Conservation (phyloP, 64 coral and sea anemone genomes). For the Orbicella faveolata region DNA sequence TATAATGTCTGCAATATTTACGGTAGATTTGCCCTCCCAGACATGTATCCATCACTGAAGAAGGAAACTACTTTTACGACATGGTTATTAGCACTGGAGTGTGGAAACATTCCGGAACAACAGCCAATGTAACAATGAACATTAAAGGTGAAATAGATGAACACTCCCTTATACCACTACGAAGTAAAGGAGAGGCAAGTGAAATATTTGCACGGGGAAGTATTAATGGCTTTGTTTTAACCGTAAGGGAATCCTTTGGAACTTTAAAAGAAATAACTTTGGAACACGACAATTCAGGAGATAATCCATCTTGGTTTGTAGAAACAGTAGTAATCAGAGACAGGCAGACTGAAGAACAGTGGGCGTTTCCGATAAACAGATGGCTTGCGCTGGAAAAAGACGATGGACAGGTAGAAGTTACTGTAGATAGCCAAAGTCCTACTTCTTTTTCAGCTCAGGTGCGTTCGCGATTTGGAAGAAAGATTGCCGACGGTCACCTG, state of each 20-base stretch:
- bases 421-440: neutral
- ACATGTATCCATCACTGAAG: neutral
- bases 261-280: conserved; percentile 36
- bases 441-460: conserved; percentile 31
- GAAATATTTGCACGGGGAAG: conserved; percentile 48
- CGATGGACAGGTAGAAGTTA: conserved; percentile 58
- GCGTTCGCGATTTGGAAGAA: conserved; percentile 19
- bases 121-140: conserved; percentile 27
- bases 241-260: conserved; percentile 21
- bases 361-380: conserved; percentile 43
- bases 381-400: conserved; percentile 70
- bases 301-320: conserved; percentile 66
- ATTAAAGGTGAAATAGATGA: conserved; percentile 27
- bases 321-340: conserved; percentile 31
- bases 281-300: conserved; percentile 59
- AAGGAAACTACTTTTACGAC: conserved; percentile 49
- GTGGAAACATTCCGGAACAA: conserved; percentile 49
- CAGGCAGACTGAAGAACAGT: conserved; percentile 36
- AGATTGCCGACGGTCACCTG: conserved; percentile 62
- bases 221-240: conserved; percentile 53
- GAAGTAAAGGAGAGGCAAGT: conserved; percentile 5
- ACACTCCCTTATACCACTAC: neutral
- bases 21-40: conserved; percentile 16
- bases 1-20: neutral
- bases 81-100: conserved; percentile 31